Evolutionary conservation across 1,140 invertebrate genomes (phyloP), one percentile per base, ranked within the genome.

Genomic region (Nasonia longicornis): DNA sequence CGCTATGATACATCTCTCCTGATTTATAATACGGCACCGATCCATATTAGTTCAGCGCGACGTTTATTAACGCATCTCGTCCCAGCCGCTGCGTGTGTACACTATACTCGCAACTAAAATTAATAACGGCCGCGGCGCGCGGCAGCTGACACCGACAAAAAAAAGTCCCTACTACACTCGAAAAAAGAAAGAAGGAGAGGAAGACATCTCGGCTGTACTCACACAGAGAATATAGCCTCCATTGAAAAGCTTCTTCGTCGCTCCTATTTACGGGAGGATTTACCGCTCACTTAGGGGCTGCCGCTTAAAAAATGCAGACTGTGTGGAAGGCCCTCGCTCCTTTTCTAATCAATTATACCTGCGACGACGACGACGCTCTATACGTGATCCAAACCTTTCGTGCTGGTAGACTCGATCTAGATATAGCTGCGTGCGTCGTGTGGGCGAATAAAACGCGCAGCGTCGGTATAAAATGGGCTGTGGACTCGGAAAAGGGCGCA

Each of bases 281-380:
- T 66, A 66, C 63, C 63, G 63, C 63, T 66, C 22, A 66, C 63
- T 66, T 66, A n/a, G 63, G 63, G 63, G 20, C 22, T 52, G 48
- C 26, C 26, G 12, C 12, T 52, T 52, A 52, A 52, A 52, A 52
- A 52, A 52, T 52, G 16, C 48, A 52, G 48, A 52, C 48, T 52
- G 16, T 16, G 2, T 52, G 3, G 6, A 42, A 7, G 2, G 38
- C 58, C 3, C 45, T 35, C 52, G 26, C 26, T 75, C 8, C 29
- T 31, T 42, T 58, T 67, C 11, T 77, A 77, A 77, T 77, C 75
- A 67, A 77, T 77, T 77, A 77, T 67, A 77, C 38, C 75, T 77
- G 52, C 14, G 2, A 14, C 26, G n/a, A 66, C n/a, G 63, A 22
- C 16, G 38, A 26, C n/a, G 35, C 16, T 12, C 63, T 10, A 14